Percentiles rank a stretch among this genome's conserved stretches.
Conservation (phyloP, 2,797 vertebrate genomes). For the Acanthurus leucopareius region DNA sequence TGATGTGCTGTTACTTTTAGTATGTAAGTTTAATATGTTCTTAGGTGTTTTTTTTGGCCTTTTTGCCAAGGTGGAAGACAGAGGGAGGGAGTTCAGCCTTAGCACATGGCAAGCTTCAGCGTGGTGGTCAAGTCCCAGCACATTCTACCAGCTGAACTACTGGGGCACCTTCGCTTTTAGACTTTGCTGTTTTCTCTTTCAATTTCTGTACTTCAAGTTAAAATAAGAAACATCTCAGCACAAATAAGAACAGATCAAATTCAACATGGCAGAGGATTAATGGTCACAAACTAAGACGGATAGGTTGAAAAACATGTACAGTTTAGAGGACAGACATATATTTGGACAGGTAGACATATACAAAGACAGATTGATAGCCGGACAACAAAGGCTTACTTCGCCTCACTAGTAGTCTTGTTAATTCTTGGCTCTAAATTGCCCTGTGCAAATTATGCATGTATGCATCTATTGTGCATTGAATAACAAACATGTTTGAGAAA, state of each 20-base stretch:
- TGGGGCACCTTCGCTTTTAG: neutral
- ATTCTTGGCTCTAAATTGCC: neutral
- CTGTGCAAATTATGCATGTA: neutral
- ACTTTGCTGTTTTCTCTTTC: neutral
- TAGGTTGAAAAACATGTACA: slow-evolving; percentile 15
- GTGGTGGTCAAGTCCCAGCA: no score
- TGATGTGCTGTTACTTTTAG: neutral
- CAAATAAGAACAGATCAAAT: slow-evolving; percentile 9
- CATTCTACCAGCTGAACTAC: no score
- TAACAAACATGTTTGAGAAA: neutral
- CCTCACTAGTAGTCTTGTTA: slow-evolving; percentile 20
- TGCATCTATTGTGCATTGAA: neutral
- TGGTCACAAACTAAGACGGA: slow-evolving; percentile 28
- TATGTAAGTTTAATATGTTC: neutral
- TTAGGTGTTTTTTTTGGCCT: no score
- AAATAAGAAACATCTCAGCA: slow-evolving; percentile 2
- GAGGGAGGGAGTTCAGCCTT: no score
- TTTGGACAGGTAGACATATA: slow-evolving; percentile 35
- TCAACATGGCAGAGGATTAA: neutral
- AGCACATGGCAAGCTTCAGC: no score
- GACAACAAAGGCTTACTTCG: neutral
- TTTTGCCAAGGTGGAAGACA: no score
- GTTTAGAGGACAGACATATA: slow-evolving; percentile 26
- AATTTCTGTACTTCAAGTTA: neutral
- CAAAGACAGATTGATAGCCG: slow-evolving; percentile 33